A percentile compares a stretch with the other conserved stretches of the same genome.
phyloP scores from a whole-genome alignment of 2,888 invertebrate genomes.

The Eupithecia subfuscata region DNA sequence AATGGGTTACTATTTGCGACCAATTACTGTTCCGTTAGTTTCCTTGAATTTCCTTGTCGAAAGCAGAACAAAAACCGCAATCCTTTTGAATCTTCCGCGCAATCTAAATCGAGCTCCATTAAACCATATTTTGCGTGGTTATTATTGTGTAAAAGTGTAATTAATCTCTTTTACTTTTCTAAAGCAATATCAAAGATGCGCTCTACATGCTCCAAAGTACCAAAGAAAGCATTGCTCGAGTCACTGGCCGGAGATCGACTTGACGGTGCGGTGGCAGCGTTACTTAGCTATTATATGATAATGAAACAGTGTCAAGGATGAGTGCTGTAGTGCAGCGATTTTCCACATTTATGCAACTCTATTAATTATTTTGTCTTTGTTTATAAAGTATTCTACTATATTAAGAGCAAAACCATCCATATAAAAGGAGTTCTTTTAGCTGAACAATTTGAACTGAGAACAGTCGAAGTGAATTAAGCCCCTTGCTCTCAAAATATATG shows the following conservation, averaged over 20 bases:
- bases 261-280: conserved; percentile 13
- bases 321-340: conserved; percentile 20
- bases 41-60: not conserved
- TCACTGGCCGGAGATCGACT: conserved; percentile 20
- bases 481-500: not conserved
- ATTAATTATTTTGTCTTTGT: not conserved
- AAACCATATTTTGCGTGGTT: not conserved
- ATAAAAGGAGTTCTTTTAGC: not conserved
- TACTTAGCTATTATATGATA: conserved; percentile 30
- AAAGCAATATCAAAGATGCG: not conserved
- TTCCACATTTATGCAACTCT: conserved; percentile 15
- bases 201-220: not conserved
- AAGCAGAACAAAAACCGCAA: not conserved
- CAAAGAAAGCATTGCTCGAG: conserved; percentile 20
- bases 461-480: not conserved
- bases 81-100: not conserved
- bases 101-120: not conserved
- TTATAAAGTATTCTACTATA: too few relatives aligned
- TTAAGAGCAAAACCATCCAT: not conserved
- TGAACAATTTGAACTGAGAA: not conserved
- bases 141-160: not conserved
- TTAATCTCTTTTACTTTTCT: not conserved
- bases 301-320: conserved; percentile 39
- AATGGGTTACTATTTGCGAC: not conserved
- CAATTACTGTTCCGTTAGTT: not conserved